Base-by-base conservation (phyloP, 2,113 vertebrate species). In the Pygoscelis antarcticus region DNA sequence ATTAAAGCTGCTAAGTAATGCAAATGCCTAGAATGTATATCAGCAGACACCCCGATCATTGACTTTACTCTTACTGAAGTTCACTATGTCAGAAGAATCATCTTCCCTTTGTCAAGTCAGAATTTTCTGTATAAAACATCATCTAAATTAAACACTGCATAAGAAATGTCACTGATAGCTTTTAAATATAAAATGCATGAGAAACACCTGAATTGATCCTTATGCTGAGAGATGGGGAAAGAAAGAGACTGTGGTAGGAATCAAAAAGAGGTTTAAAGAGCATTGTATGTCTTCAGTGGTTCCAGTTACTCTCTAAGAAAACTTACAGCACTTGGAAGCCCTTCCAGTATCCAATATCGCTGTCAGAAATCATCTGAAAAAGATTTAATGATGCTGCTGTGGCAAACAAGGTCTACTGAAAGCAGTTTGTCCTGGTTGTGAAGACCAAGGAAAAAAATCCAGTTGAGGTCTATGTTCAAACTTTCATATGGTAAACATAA, bases 1-100 rank as follows among this genome's bases (percentile, higher is more conserved):
- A 36, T 47, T 82, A 84, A 82, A 85, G 7, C 54, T 86, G 42
- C 10, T 49, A 66, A 88, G 23, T 68, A 62, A 71, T 46, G 25
- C 16, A 72, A 51, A 40, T 52, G 12, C 34, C 32, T 58, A 22
- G 15, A 72, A 68, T 44, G 5, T 36, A 0, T 34, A 23, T 55
- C 47, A 71, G 62, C 49, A 65, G 60, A 47, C 16, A n/a, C 11
- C 3, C 2, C 0, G 1, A 17, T 38, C 78, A n/a, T 1, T 80
- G 64, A 44, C 20, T 70, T 46, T 8, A 38, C 29, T 61, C 15
- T 21, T 77, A 42, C 13, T 74, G 49, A 18, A 65, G 29, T 55
- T 77, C 58, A 51, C 3, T 1, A 2, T 7, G 9, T 14, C 25
- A 55, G 54, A 84, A 66, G 30, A 54, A 55, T n/a, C 29, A 34